phyloP scores from a whole-genome alignment of 2,888 invertebrate species.

The Nasonovia ribisnigri region DNA sequence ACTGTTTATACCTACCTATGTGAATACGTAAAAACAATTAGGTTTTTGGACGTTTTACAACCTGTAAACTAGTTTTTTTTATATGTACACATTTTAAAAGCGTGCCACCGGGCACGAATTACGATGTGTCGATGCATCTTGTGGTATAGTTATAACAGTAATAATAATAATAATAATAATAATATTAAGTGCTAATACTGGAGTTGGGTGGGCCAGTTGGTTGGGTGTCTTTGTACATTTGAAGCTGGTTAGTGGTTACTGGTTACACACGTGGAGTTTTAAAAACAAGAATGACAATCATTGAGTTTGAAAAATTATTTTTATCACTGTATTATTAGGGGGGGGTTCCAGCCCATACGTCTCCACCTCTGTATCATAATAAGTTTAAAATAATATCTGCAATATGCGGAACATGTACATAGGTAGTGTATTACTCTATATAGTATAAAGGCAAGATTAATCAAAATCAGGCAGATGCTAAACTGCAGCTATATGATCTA shows the following conservation, averaged over 20 bases:
- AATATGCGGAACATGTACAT: neutral
- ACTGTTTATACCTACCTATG: neutral
- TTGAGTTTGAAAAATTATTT: neutral
- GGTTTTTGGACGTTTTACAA: constrained; percentile 30
- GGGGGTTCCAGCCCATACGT: neutral
- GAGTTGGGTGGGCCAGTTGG: neutral
- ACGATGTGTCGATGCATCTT: neutral
- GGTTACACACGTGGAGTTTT: neutral
- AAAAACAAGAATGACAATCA: neutral
- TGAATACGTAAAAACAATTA: neutral
- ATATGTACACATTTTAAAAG: neutral
- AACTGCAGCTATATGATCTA: too few species aligned
- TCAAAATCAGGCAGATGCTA: too few species aligned
- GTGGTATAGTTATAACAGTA: neutral
- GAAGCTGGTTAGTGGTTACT: neutral
- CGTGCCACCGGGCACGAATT: constrained; percentile 31
- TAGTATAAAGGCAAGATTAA: too few species aligned
- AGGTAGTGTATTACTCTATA: too few species aligned
- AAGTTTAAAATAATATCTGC: neutral
- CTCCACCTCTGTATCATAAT: neutral
- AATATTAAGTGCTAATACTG: neutral
- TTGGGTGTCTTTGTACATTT: neutral
- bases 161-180: neutral
- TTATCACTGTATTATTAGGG: neutral
- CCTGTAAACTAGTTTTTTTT: constrained; percentile 28